A percentile compares a stretch with the other conserved stretches of the same genome.
These are phyloP conservation scores for Stegana nigrithorax DNA, from an alignment of 2,888 invertebrate species.

Conservation along the genomic window DNA sequence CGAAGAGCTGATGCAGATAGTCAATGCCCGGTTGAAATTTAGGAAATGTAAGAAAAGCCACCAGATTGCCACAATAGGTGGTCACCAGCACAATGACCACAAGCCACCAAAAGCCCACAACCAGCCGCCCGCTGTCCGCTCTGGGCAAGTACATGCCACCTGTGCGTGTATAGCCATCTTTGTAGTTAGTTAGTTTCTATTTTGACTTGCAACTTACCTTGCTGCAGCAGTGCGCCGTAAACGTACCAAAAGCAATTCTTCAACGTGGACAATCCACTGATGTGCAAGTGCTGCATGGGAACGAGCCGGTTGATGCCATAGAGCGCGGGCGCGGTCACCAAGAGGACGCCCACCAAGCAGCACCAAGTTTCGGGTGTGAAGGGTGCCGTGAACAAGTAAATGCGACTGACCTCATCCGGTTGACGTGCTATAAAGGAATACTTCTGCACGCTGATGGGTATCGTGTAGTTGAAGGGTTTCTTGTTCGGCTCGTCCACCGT, in stretches of 20 bases:
- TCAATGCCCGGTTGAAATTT: slow-evolving; percentile 70
- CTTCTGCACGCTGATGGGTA: slow-evolving; percentile 81
- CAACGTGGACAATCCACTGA: slow-evolving; percentile 69
- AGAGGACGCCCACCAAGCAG: slow-evolving; percentile 79
- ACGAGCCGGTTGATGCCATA: slow-evolving; percentile 79
- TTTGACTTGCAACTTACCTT: slow-evolving; percentile 77
- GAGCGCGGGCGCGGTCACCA: slow-evolving; percentile 82
- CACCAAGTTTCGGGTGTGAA: slow-evolving; percentile 86
- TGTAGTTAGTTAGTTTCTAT: no score
- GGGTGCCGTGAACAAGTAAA: slow-evolving; percentile 85
- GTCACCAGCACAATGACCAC: slow-evolving; percentile 90
- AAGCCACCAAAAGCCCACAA: slow-evolving; percentile 93
- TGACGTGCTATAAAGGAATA: slow-evolving; percentile 84
- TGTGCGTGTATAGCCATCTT: slow-evolving; percentile 55
- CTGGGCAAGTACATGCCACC: slow-evolving; percentile 89
- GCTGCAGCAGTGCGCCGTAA: slow-evolving; percentile 90
- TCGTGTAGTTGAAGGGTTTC: slow-evolving; percentile 79
- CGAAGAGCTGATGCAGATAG: slow-evolving; percentile 66
- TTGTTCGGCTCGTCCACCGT: slow-evolving; percentile 64
- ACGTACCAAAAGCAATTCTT: slow-evolving; percentile 75
- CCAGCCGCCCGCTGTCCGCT: slow-evolving; percentile 86
- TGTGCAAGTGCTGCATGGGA: slow-evolving; percentile 69
- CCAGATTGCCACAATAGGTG: slow-evolving; percentile 91
- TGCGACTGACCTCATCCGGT: slow-evolving; percentile 84
- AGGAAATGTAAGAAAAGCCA: slow-evolving; percentile 92